Evolutionary conservation across 2,113 vertebrate genomes (phyloP).

Genomic region (Cyphomyrus discorhynchus): DNA sequence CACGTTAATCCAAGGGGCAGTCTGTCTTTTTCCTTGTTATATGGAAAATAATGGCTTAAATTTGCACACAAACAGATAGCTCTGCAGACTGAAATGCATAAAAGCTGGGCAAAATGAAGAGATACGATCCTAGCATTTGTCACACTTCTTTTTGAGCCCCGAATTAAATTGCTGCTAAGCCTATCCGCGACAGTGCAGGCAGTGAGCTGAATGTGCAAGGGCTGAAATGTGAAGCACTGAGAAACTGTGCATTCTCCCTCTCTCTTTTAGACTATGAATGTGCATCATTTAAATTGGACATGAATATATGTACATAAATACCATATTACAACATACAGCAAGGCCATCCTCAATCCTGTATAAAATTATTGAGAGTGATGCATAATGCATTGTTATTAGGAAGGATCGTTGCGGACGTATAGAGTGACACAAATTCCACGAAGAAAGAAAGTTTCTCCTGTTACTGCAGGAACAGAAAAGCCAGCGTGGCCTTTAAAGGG

Average conservation of each 20-base stretch:
- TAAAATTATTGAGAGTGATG: conserved; percentile 19
- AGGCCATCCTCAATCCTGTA: neutral
- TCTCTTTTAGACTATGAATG: neutral
- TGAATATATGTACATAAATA: neutral
- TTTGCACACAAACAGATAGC: neutral
- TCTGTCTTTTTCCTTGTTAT: neutral
- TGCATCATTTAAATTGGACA: neutral
- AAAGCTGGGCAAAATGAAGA: neutral
- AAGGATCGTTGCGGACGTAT: conserved; percentile 9
- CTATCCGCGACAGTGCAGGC: neutral
- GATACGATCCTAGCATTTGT: neutral
- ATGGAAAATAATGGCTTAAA: neutral
- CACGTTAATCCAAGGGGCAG: neutral
- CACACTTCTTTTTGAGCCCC: neutral
- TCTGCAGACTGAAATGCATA: neutral
- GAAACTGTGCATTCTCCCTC: neutral
- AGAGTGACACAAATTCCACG: neutral
- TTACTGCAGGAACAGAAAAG: neutral
- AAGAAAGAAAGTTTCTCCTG: neutral
- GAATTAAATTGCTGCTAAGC: neutral
- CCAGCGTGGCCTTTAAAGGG: conserved; percentile 26
- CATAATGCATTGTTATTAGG: conserved; percentile 16
- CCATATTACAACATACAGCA: neutral
- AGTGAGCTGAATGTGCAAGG: neutral
- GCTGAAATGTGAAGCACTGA: neutral